These are phyloP conservation scores for Macrostomum lignano DNA, from an alignment of 1,140 invertebrate genomes.

Conservation along the genomic window DNA sequence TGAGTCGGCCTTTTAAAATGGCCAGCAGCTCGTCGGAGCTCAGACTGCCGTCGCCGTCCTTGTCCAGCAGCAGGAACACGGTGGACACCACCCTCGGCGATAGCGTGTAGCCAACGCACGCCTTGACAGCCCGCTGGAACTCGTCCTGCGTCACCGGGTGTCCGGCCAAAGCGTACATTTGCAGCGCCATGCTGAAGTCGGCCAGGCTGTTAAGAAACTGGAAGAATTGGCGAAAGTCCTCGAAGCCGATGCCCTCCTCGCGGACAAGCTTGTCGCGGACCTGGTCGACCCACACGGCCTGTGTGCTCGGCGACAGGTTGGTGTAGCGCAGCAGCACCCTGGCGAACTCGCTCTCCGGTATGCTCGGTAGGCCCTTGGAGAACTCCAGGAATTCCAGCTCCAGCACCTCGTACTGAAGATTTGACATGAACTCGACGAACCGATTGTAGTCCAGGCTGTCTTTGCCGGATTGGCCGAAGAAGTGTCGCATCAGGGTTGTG, in stretches of 20 bases:
- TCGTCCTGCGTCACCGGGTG: slow-evolving; percentile 85
- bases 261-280: too few species aligned
- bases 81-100: slow-evolving; percentile 58
- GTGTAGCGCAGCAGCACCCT: slow-evolving; percentile 71
- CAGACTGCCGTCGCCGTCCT: slow-evolving; percentile 71
- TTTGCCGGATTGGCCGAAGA: slow-evolving; percentile 70
- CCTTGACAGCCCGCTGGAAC: slow-evolving; percentile 71
- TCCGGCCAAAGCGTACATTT: slow-evolving; percentile 83
- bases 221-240: slow-evolving; percentile 75
- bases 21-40: slow-evolving; percentile 90
- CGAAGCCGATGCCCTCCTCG: slow-evolving; percentile 68
- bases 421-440: slow-evolving; percentile 22
- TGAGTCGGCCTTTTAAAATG: slow-evolving; percentile 52
- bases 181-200: slow-evolving; percentile 83
- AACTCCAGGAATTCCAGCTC: slow-evolving; percentile 85
- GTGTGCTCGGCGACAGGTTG: too few species aligned
- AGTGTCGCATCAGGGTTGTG: slow-evolving; percentile 63
- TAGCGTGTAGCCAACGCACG: slow-evolving; percentile 62
- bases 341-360: slow-evolving; percentile 81
- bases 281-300: too few species aligned
- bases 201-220: slow-evolving; percentile 86
- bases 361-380: slow-evolving; percentile 53
- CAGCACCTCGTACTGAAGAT: slow-evolving; percentile 67
- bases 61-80: slow-evolving; percentile 84
- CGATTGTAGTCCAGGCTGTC: slow-evolving; percentile 60